Percentiles rank a stretch among this genome's conserved stretches.
Conservation (phyloP, 2,888 invertebrate species). For the Rotaria sp. region DNA sequence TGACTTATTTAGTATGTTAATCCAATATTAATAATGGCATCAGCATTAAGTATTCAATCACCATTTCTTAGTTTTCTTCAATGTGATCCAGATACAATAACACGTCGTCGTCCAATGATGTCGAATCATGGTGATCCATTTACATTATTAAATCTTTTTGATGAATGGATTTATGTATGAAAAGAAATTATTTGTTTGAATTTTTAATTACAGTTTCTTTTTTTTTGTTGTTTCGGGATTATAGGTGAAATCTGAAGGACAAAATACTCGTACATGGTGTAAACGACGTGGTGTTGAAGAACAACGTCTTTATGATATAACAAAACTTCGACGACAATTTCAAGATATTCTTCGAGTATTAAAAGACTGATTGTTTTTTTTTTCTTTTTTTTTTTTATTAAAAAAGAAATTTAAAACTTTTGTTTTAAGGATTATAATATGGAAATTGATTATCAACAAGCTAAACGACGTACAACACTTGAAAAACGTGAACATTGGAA, state of each 20-base stretch:
- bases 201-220: neutral
- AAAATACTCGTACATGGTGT: slow-evolving; percentile 70
- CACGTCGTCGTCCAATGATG: slow-evolving; percentile 61
- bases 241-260: slow-evolving; percentile 54
- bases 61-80: slow-evolving; percentile 83
- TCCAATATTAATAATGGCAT: slow-evolving; percentile 78
- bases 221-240: neutral
- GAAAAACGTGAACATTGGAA: slow-evolving; percentile 77
- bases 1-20: slow-evolving; percentile 62
- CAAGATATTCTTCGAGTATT: slow-evolving; percentile 69
- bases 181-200: neutral
- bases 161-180: slow-evolving; percentile 71
- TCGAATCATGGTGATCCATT: slow-evolving; percentile 92
- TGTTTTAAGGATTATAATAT: slow-evolving; percentile 40
- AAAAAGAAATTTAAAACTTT: neutral
- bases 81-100: slow-evolving; percentile 65
- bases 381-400: neutral
- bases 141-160: slow-evolving; percentile 75
- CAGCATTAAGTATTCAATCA: slow-evolving; percentile 82
- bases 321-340: slow-evolving; percentile 81
- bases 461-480: slow-evolving; percentile 46
- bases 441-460: slow-evolving; percentile 45
- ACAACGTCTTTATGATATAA: slow-evolving; percentile 89
- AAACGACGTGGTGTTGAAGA: slow-evolving; percentile 82
- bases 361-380: neutral